phyloP scores from a whole-genome alignment of 2,113 vertebrate species.

The Centropus unirufus region DNA sequence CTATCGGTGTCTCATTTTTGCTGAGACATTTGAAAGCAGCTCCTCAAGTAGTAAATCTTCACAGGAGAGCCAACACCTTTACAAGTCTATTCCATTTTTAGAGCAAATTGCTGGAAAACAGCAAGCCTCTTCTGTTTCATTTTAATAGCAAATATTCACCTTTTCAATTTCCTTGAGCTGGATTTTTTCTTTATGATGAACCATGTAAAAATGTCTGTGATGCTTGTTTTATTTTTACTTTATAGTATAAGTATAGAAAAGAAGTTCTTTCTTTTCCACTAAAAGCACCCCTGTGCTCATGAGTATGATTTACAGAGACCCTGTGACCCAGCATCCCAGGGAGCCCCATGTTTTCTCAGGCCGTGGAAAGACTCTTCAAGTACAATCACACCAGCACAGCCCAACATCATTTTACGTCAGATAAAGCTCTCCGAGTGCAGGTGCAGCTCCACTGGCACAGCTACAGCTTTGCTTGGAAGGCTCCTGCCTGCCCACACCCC shows the following conservation, averaged over 20 bases:
- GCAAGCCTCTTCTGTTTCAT: background rate
- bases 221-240: background rate
- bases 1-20: rapidly evolving
- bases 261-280: background rate
- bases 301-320: background rate
- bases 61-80: background rate
- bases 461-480: background rate
- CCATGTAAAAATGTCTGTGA: background rate
- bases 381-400: background rate
- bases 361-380: background rate
- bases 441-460: background rate
- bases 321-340: background rate
- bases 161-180: background rate
- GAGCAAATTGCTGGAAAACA: background rate
- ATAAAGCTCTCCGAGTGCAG: background rate
- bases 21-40: background rate
- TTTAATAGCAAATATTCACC: background rate
- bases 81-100: background rate
- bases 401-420: background rate
- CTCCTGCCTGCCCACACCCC: background rate
- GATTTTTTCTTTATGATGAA: background rate
- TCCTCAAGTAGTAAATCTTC: background rate
- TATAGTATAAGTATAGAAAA: background rate
- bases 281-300: background rate
- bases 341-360: background rate